A percentile compares a stretch with the other conserved stretches of the same genome.
Conservation (phyloP, 23 tunicate species). For the Trididemnum miniatum region DNA sequence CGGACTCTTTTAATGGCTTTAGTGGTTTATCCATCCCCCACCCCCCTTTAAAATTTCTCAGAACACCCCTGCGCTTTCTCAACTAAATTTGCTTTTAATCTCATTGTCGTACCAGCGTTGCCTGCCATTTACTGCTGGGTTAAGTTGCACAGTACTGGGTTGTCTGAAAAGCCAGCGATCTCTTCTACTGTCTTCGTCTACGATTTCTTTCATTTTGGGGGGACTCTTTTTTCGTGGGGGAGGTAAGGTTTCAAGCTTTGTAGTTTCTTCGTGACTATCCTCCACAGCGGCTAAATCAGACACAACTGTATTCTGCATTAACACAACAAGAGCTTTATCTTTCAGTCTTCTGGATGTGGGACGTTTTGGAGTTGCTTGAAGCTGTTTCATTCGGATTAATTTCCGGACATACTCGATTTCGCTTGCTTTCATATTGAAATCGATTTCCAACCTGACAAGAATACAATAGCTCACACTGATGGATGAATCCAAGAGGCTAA, state of each 20-base stretch:
- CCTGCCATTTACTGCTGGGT: conserved; percentile 30
- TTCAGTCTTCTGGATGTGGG: not conserved
- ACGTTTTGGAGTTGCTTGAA: not conserved
- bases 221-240: not conserved
- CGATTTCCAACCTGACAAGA: conserved; percentile 37
- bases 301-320: not conserved
- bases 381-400: conserved; percentile 3
- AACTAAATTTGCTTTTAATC: not conserved
- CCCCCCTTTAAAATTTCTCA: too few relatives aligned
- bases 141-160: conserved; percentile 41
- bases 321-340: not conserved
- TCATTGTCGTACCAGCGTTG: not conserved
- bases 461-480: too few relatives aligned
- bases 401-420: not conserved
- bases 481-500: too few relatives aligned
- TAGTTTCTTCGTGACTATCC: not conserved
- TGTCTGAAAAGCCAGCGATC: conserved; percentile 32
- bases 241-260: not conserved
- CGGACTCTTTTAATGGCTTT: too few relatives aligned
- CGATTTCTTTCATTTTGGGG: not conserved
- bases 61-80: too few relatives aligned
- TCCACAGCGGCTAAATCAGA: not conserved
- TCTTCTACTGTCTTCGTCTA: not conserved
- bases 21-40: too few relatives aligned
- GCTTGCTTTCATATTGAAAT: conserved; percentile 19